phyloP scores from a whole-genome alignment of 2,888 invertebrate genomes.

The Meganola albula region DNA sequence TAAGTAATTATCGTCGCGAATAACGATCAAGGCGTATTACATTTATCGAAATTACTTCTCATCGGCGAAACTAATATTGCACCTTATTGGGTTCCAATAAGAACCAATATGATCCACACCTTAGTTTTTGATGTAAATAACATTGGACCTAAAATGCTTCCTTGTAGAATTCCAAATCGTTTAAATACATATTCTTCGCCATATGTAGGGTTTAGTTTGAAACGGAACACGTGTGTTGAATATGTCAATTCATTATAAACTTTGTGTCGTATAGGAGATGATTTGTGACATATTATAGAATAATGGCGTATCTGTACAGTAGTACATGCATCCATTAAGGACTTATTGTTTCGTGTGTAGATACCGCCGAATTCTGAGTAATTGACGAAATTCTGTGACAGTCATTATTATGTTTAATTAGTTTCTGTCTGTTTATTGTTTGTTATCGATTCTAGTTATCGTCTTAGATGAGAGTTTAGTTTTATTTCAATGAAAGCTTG shows the following conservation, averaged over 20 bases:
- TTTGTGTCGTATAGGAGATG: constrained; percentile 67
- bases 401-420: constrained; percentile 49
- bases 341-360: constrained; percentile 57
- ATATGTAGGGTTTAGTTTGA: constrained; percentile 32
- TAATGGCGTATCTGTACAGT: constrained; percentile 69
- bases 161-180: constrained; percentile 26
- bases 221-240: constrained; percentile 66
- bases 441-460: constrained; percentile 37
- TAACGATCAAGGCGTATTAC: constrained; percentile 36
- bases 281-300: constrained; percentile 75
- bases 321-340: constrained; percentile 56
- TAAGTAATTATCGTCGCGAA: constrained; percentile 33
- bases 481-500: no score
- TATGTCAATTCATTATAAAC: constrained; percentile 77
- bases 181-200: constrained; percentile 12
- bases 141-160: constrained; percentile 7
- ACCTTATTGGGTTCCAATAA: constrained; percentile 34
- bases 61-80: constrained; percentile 23
- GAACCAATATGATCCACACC: constrained; percentile 32
- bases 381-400: constrained; percentile 56
- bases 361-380: constrained; percentile 53
- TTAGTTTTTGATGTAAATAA: constrained; percentile 6
- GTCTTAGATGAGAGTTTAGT: no score
- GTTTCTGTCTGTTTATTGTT: constrained; percentile 44
- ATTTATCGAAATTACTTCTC: constrained; percentile 35